Conservation (phyloP, 1,140 invertebrate genomes). For the Bombus waltoni region DNA sequence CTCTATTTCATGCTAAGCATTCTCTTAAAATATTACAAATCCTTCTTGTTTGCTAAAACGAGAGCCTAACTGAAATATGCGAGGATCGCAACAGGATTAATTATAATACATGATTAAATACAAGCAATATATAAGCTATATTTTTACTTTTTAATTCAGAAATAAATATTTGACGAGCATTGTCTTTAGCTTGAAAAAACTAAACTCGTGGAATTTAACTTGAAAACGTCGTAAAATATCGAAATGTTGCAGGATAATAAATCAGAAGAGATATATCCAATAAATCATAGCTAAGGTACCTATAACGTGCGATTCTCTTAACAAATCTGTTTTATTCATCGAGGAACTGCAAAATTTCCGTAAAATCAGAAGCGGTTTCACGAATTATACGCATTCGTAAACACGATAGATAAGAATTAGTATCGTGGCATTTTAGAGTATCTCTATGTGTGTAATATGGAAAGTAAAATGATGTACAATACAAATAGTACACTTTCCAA, state of each 20-base stretch:
- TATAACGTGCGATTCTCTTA: background rate
- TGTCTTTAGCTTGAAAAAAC: background rate
- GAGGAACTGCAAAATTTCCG: background rate
- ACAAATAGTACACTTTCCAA: background rate
- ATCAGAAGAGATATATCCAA: background rate
- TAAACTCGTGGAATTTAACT: background rate
- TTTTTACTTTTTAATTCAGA: background rate
- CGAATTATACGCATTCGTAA: background rate
- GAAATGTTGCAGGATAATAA: background rate
- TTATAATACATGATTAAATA: too few species aligned
- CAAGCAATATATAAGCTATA: background rate
- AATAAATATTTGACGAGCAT: background rate
- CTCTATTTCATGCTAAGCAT: too few species aligned
- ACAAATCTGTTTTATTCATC: background rate
- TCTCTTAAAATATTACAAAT: too few species aligned
- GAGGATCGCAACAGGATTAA: too few species aligned
- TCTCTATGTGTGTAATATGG: background rate
- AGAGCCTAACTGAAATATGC: too few species aligned
- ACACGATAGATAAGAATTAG: background rate
- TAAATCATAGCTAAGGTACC: background rate
- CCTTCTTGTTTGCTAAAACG: too few species aligned
- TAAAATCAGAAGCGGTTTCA: slow-evolving; percentile 10
- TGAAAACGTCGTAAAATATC: background rate
- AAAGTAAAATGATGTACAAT: background rate
- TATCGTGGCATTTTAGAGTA: background rate